Conservation (phyloP, 2,888 invertebrate genomes). For the Chydorus sphaericus region DNA sequence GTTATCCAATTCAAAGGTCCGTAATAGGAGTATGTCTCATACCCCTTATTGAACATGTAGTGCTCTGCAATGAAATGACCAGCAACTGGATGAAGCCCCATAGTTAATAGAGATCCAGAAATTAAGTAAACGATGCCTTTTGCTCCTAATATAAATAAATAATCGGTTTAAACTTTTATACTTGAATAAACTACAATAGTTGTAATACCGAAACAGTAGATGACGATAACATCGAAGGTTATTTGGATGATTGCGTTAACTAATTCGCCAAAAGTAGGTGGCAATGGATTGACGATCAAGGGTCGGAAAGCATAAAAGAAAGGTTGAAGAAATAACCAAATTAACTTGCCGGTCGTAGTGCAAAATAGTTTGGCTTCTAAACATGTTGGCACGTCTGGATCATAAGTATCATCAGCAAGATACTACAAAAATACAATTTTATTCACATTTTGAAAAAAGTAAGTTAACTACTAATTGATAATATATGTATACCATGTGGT, state of each 20-base stretch:
- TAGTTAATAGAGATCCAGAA: conserved; percentile 72
- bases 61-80: conserved; percentile 98
- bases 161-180: too few relatives aligned
- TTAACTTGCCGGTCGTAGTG: conserved; percentile 75
- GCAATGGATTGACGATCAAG: conserved; percentile 70
- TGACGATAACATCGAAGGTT: conserved; percentile 62
- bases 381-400: conserved; percentile 89
- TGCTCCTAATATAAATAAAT: conserved; percentile 54
- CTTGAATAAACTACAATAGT: conserved; percentile 47
- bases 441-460: background rate
- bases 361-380: conserved; percentile 85
- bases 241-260: conserved; percentile 73
- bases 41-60: conserved; percentile 94
- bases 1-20: conserved; percentile 91
- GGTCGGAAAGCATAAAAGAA: conserved; percentile 90
- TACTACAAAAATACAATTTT: conserved; percentile 41
- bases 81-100: conserved; percentile 94
- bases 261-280: conserved; percentile 61
- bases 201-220: conserved; percentile 64
- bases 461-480: conserved; percentile 24
- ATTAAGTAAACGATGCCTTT: conserved; percentile 71
- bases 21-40: conserved; percentile 96
- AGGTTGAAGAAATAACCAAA: conserved; percentile 87
- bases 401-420: conserved; percentile 84
- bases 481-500: conserved; percentile 72